Percentiles rank a stretch among this genome's conserved stretches.
phyloP scores from a whole-genome alignment of 2,113 vertebrate species.

The Thalassoma bifasciatum region DNA sequence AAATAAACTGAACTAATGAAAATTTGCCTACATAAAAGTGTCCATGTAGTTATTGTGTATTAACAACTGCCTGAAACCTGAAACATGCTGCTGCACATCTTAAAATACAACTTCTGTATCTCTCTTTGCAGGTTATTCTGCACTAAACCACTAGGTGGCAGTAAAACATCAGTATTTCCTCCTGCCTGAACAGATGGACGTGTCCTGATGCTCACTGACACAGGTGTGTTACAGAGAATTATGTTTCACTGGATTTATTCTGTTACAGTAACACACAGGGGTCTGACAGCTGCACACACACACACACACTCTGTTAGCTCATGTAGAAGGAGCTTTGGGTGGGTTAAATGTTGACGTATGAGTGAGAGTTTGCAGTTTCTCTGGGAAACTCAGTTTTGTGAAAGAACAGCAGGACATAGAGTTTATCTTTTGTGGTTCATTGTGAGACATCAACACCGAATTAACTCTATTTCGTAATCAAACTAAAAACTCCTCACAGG shows the following conservation, averaged over 20 bases:
- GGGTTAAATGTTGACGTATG: neutral
- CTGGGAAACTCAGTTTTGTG: too few relatives aligned
- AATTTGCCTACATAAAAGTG: too few relatives aligned
- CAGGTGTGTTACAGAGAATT: neutral
- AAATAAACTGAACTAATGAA: too few relatives aligned
- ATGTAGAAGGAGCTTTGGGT: neutral
- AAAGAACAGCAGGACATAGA: too few relatives aligned
- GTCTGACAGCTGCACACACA: neutral
- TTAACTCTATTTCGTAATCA: too few relatives aligned
- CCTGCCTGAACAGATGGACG: neutral
- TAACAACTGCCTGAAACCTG: neutral
- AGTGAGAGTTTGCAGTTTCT: too few relatives aligned
- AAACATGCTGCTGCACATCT: neutral
- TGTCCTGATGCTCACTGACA: neutral
- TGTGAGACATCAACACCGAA: too few relatives aligned
- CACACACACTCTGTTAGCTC: neutral
- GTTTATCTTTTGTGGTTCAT: too few relatives aligned
- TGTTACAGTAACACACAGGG: neutral
- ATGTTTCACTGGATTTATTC: neutral
- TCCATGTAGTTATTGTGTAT: neutral
- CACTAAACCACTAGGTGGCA: conserved; percentile 60
- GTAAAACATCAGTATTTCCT: conserved; percentile 13
- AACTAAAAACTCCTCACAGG: too few relatives aligned
- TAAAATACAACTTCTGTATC: neutral
- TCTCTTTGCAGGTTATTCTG: neutral